Evolutionary conservation across 2,113 vertebrate species (phyloP).

Genomic region (Lycocorax pyrrhopterus): DNA sequence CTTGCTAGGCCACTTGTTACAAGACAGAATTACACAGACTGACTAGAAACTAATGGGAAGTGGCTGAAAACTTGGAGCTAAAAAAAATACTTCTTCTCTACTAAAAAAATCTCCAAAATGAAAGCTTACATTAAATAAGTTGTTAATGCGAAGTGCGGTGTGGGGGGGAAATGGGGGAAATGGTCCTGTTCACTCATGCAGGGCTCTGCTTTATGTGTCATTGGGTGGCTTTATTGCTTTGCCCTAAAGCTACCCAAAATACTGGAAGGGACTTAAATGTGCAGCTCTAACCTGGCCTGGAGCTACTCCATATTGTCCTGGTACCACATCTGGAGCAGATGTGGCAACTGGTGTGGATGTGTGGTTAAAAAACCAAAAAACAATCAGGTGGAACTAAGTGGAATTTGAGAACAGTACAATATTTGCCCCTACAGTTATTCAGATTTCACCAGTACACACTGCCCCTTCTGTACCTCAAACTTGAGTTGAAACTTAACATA

Average conservation of each 20-base stretch:
- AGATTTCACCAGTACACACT: background rate
- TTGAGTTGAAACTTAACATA: background rate
- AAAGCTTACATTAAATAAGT: background rate
- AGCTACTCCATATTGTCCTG: background rate
- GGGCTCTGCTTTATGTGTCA: background rate
- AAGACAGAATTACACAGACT: background rate
- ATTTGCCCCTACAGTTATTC: background rate
- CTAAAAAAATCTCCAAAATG: background rate
- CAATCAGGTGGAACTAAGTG: background rate
- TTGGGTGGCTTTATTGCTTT: background rate
- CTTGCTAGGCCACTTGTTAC: background rate
- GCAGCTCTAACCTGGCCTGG: background rate
- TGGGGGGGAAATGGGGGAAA: background rate
- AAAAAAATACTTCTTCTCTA: background rate
- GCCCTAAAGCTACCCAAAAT: background rate
- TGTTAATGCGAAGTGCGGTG: background rate
- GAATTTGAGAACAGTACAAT: background rate
- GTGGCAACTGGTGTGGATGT: background rate
- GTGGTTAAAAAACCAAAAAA: background rate
- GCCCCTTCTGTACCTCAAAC: background rate
- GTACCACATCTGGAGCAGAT: background rate
- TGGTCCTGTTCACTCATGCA: background rate
- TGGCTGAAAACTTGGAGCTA: background rate
- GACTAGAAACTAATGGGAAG: background rate
- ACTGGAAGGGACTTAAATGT: background rate